A percentile compares a stretch with the other conserved stretches of the same genome.
Conservation (phyloP, 2,888 invertebrate genomes). For the Tenthredo livida region DNA sequence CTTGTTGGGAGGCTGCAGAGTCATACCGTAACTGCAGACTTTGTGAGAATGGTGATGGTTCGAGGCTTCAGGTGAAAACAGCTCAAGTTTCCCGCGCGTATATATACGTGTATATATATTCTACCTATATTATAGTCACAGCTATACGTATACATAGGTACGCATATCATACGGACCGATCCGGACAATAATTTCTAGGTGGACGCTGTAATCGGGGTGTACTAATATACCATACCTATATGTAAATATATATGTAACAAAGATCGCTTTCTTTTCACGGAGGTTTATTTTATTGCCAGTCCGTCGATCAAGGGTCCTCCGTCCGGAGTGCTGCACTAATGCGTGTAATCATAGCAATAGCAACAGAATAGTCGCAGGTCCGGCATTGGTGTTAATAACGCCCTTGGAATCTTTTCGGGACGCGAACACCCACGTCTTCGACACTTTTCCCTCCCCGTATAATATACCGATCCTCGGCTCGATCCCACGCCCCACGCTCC, state of each 20-base stretch:
- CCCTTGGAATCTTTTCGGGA: constrained; percentile 72
- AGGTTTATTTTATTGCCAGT: constrained; percentile 19
- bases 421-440: constrained; percentile 69
- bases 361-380: constrained; percentile 69
- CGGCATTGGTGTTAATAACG: constrained; percentile 76
- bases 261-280: background rate
- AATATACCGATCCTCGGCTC: constrained; percentile 19
- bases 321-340: constrained; percentile 62
- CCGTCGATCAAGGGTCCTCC: constrained; percentile 16
- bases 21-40: background rate
- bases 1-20: background rate
- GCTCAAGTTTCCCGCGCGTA: background rate
- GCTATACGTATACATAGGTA: too few relatives aligned
- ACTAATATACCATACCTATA: too few relatives aligned
- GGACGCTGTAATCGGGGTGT: too few relatives aligned
- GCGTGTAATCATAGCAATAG: constrained; percentile 75
- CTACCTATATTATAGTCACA: too few relatives aligned
- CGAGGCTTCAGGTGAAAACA: background rate
- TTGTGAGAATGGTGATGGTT: background rate
- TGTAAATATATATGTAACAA: background rate
- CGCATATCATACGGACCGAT: too few relatives aligned
- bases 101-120: too few relatives aligned
- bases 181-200: too few relatives aligned
- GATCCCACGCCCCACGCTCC: constrained; percentile 22
- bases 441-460: constrained; percentile 18